These are phyloP conservation scores for Mesorhabditis sp. DNA, from an alignment of 2,888 invertebrate species.

Conservation along the genomic window DNA sequence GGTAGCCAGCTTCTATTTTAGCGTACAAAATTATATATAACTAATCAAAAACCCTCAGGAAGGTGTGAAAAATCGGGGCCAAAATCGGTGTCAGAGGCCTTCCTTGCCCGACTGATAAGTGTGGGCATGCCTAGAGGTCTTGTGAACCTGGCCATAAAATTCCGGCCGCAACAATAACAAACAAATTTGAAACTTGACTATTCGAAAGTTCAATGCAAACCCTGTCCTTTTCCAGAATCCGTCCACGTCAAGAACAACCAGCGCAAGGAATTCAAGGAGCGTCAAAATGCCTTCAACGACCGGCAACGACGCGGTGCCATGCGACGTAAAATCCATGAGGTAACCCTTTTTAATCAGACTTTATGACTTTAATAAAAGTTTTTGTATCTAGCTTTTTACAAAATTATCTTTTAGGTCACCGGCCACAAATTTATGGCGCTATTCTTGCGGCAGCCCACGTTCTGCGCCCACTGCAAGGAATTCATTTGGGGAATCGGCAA, in stretches of 20 bases:
- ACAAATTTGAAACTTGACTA: too few species aligned
- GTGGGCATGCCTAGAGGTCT: too few species aligned
- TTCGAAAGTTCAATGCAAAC: too few species aligned
- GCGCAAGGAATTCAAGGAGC: conserved; percentile 86
- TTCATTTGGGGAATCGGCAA: conserved; percentile 81
- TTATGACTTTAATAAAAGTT: neutral
- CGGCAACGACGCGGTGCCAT: conserved; percentile 89
- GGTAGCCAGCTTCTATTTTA: too few species aligned
- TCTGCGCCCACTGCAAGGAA: conserved; percentile 97
- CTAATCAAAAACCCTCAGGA: too few species aligned
- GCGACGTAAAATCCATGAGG: conserved; percentile 84
- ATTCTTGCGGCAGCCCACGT: conserved; percentile 94
- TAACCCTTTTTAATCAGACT: conserved; percentile 3
- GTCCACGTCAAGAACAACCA: conserved; percentile 38
- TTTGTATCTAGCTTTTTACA: conserved; percentile 3
- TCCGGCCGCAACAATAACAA: too few species aligned
- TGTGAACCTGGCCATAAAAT: too few species aligned
- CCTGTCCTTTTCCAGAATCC: too few species aligned
- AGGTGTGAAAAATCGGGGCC: too few species aligned
- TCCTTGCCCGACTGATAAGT: too few species aligned
- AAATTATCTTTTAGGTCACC: conserved; percentile 69
- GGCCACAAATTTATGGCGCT: conserved; percentile 99
- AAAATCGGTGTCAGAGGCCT: too few species aligned
- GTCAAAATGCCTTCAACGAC: conserved; percentile 76
- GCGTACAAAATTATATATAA: too few species aligned